These are phyloP conservation scores for Hippocampus kuda DNA, from an alignment of 2,797 vertebrate genomes.

Conservation along the genomic window DNA sequence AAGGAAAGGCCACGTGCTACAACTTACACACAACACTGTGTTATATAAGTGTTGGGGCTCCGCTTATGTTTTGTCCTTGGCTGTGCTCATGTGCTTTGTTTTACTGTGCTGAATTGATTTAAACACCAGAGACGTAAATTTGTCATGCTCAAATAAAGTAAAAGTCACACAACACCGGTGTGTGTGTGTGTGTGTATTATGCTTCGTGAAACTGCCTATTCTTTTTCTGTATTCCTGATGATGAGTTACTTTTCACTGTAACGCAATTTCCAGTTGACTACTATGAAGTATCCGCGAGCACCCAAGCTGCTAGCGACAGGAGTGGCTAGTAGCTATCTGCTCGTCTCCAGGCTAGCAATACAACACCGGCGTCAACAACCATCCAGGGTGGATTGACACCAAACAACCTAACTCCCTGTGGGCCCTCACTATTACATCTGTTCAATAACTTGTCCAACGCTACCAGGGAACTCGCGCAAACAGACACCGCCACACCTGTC, in stretches of 20 bases:
- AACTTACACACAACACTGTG: slow-evolving; percentile 13
- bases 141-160: background rate
- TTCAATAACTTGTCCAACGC: background rate
- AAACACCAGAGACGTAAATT: slow-evolving; percentile 32
- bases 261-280: background rate
- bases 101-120: slow-evolving; percentile 6
- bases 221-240: background rate
- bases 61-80: slow-evolving; percentile 31
- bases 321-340: too few relatives aligned
- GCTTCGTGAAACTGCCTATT: background rate
- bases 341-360: too few relatives aligned
- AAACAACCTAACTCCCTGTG: background rate
- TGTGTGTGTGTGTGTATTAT: background rate
- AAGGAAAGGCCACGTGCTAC: slow-evolving; percentile 14
- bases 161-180: background rate
- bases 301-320: background rate
- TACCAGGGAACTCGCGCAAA: background rate
- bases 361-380: background rate
- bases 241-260: background rate
- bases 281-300: background rate
- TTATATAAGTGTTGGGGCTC: slow-evolving; percentile 46
- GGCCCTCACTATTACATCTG: background rate
- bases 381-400: background rate
- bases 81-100: slow-evolving; percentile 7
- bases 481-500: too few relatives aligned